A percentile compares a stretch with the other conserved stretches of the same genome.
These are phyloP conservation scores for Falco concolor DNA, from an alignment of 2,797 vertebrate genomes.

Conservation along the genomic window DNA sequence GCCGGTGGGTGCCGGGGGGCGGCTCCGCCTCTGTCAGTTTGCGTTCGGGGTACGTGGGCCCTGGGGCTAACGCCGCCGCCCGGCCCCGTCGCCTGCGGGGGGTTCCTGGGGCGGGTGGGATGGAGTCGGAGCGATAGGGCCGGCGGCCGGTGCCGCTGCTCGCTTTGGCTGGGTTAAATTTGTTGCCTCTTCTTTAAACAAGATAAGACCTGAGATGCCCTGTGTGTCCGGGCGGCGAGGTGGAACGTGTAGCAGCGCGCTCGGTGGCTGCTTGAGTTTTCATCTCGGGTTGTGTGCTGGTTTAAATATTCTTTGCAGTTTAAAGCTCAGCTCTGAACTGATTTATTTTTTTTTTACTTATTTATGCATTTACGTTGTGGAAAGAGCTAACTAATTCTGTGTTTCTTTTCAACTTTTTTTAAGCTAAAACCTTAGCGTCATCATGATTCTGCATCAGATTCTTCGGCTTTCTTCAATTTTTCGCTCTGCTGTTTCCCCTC, in stretches of 20 bases:
- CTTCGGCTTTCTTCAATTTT: slow-evolving; percentile 80
- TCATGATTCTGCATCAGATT: slow-evolving; percentile 84
- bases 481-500: slow-evolving; percentile 71
- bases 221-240: rapidly evolving
- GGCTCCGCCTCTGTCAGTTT: not conserved
- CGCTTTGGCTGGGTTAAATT: not conserved
- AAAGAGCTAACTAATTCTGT: not conserved
- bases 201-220: rapidly evolving
- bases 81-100: too few relatives aligned
- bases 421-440: not conserved
- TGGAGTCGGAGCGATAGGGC: not conserved
- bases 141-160: not conserved
- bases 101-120: not conserved
- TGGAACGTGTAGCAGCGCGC: rapidly evolving
- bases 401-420: not conserved
- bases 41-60: too few relatives aligned
- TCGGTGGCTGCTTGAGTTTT: not conserved
- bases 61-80: too few relatives aligned
- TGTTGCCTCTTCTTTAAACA: not conserved
- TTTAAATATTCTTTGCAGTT: too few relatives aligned
- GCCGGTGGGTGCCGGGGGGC: too few relatives aligned
- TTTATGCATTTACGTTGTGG: rapidly evolving
- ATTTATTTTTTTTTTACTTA: too few relatives aligned
- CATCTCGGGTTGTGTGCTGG: rapidly evolving
- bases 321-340: too few relatives aligned